A percentile compares a stretch with the other conserved stretches of the same genome.
phyloP scores from a whole-genome alignment of 1,140 invertebrate genomes.

The Oedothorax gibbosus region DNA sequence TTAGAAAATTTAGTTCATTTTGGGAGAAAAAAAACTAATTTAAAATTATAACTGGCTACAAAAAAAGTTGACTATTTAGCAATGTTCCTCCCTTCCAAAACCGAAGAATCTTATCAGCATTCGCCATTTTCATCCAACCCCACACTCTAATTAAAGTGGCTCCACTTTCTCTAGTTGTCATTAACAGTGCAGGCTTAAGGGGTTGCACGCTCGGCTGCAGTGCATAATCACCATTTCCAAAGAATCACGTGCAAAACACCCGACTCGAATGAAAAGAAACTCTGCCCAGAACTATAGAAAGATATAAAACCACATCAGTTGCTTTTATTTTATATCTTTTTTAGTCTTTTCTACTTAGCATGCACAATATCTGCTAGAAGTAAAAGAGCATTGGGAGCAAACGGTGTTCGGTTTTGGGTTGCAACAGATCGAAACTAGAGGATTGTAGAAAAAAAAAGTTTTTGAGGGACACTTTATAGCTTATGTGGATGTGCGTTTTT shows the following conservation, averaged over 20 bases:
- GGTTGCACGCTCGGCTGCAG: constrained; percentile 39
- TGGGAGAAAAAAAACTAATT: too few relatives aligned
- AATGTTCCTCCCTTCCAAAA: background rate
- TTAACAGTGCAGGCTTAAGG: constrained; percentile 14
- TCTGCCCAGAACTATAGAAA: constrained; percentile 8
- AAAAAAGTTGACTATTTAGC: constrained; percentile 15
- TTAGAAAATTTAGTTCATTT: too few relatives aligned
- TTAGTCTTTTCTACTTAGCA: constrained; percentile 33
- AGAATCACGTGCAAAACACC: constrained; percentile 39
- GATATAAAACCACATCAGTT: background rate
- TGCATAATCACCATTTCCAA: constrained; percentile 43
- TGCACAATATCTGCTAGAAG: constrained; percentile 4
- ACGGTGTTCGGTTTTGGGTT: constrained; percentile 27
- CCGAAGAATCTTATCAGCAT: background rate
- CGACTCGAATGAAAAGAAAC: constrained; percentile 40
- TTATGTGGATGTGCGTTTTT: too few relatives aligned
- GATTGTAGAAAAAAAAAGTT: background rate
- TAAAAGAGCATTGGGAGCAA: constrained; percentile 9
- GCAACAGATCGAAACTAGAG: constrained; percentile 10
- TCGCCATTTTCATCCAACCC: background rate
- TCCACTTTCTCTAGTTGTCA: constrained; percentile 47
- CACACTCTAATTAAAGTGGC: constrained; percentile 40
- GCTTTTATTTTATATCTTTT: background rate
- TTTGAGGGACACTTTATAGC: too few relatives aligned
- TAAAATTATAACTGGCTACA: too few relatives aligned